Conservation (phyloP, 2,888 invertebrate genomes). For the Neoitamus cyanurus region DNA sequence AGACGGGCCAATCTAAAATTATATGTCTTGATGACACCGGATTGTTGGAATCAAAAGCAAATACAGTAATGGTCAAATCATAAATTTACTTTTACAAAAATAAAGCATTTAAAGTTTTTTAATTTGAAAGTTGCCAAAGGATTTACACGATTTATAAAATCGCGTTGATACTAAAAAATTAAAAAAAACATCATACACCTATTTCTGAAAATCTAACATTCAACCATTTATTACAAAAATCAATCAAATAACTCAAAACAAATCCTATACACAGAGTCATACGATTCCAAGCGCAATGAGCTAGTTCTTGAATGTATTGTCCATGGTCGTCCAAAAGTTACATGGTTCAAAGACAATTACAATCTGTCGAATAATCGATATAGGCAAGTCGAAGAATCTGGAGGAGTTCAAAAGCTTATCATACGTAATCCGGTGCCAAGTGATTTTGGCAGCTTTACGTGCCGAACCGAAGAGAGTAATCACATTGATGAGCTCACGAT, state of each 20-base stretch:
- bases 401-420: constrained; percentile 77
- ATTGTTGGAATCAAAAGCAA: too few species aligned
- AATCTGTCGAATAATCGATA: constrained; percentile 72
- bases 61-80: too few species aligned
- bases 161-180: too few species aligned
- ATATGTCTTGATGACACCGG: too few species aligned
- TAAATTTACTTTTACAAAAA: too few species aligned
- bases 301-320: constrained; percentile 68
- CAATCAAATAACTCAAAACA: neutral
- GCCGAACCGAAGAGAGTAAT: constrained; percentile 78
- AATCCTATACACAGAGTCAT: constrained; percentile 70
- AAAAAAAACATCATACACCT: too few species aligned
- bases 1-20: too few species aligned
- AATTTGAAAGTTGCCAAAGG: too few species aligned
- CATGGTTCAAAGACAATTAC: constrained; percentile 75
- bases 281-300: constrained; percentile 68
- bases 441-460: constrained; percentile 82
- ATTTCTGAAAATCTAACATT: neutral
- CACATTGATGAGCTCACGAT: constrained; percentile 81
- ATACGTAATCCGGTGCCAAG: constrained; percentile 74
- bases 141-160: too few species aligned
- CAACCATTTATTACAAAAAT: neutral
- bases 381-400: constrained; percentile 74
- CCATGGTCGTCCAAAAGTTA: constrained; percentile 69
- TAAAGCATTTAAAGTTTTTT: too few species aligned